Evolutionary conservation across 2,888 invertebrate species (phyloP).

Genomic region (Machimus rusticus): DNA sequence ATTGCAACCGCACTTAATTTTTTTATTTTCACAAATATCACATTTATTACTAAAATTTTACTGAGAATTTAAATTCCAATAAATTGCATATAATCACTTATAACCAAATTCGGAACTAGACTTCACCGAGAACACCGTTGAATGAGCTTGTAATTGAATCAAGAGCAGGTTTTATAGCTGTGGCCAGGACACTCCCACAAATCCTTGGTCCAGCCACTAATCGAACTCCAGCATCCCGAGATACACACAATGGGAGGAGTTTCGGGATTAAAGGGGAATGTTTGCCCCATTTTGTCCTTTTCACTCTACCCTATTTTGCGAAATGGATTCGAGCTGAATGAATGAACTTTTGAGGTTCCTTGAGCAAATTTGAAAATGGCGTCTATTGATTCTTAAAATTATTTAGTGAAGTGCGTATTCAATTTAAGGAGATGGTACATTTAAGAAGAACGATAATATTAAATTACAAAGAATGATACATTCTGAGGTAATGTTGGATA

Average conservation of each 20-base stretch:
- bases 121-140: not conserved
- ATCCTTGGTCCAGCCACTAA: not conserved
- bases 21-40: not conserved
- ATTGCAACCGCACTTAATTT: not conserved
- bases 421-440: not conserved
- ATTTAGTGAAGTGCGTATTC: not conserved
- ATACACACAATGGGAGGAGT: not conserved
- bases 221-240: not conserved
- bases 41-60: not conserved
- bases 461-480: not conserved
- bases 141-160: not conserved
- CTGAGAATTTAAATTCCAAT: not conserved
- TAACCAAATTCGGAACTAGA: not conserved
- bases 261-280: not conserved
- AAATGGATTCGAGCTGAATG: not conserved
- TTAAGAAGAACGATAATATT: not conserved
- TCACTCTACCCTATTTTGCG: not conserved
- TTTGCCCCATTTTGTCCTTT: not conserved
- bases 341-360: not conserved
- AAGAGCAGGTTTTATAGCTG: not conserved
- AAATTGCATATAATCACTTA: not conserved
- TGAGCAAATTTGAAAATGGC: not conserved
- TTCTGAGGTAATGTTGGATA: too few species aligned
- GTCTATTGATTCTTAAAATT: not conserved
- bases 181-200: not conserved